Percentiles rank a stretch among this genome's conserved stretches.
phyloP scores from a whole-genome alignment of 1,140 invertebrate species.

The Danaus melanippus region DNA sequence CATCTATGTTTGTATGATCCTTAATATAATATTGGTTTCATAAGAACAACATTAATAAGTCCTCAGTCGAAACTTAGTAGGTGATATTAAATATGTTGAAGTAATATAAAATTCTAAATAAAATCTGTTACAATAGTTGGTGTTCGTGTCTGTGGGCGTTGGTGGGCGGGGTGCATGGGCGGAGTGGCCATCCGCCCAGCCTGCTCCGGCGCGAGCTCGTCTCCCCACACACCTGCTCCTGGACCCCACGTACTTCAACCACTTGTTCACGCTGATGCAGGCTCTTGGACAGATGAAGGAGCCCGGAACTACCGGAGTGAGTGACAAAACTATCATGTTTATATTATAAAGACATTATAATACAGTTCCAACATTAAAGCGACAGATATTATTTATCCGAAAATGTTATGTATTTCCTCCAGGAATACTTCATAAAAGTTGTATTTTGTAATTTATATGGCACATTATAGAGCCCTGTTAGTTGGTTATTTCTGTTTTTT shows the following conservation, averaged over 20 bases:
- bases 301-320: slow-evolving; percentile 77
- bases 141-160: slow-evolving; percentile 91
- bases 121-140: slow-evolving; percentile 72
- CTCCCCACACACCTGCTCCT: slow-evolving; percentile 89
- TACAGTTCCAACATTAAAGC: no score
- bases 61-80: no score
- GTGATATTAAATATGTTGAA: no score
- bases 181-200: slow-evolving; percentile 83
- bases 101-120: no score
- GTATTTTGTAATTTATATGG: neutral
- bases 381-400: no score
- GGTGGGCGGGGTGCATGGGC: slow-evolving; percentile 80
- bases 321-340: slow-evolving; percentile 14
- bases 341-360: no score
- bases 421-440: neutral
- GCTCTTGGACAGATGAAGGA: slow-evolving; percentile 89
- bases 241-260: slow-evolving; percentile 90
- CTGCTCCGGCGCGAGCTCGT: slow-evolving; percentile 85
- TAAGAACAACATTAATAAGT: no score
- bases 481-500: no score
- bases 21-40: no score
- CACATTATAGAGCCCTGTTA: no score
- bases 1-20: no score
- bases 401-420: no score
- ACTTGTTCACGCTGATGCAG: slow-evolving; percentile 91